Evolutionary conservation across 2,888 invertebrate species (phyloP), one percentile per base, ranked within the genome.

Genomic region (Chromoteleia sp.): DNA sequence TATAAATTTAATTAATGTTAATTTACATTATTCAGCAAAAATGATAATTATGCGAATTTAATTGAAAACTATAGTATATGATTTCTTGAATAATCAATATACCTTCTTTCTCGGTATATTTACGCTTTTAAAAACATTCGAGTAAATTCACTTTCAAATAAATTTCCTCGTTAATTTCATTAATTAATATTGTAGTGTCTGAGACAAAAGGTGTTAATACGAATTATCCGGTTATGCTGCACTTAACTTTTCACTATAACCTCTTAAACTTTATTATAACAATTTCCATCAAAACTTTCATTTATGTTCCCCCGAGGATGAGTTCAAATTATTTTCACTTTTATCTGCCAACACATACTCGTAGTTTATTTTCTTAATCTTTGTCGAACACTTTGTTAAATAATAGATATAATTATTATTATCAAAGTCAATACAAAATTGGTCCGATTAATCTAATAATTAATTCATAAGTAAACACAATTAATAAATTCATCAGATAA

Each of bases 161-260:
- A 58, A 21, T 58, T 19, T 10, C 45, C 21, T 2, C 7, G 21
- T 10, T 45, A 45, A 45, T 45, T 45, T 10, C 12, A 39, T 58
- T 39, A 25, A 39, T 59, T 63, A 45, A 19, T 33, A 30, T 45
- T 63, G 61, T 30, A 15, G 30, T 39, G 8, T 3, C 7, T 14
- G 25, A 21, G 58, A 43, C 17, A 63, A 45, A 63, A 41, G 33
- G 56, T 33, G 61, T 30, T 63, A 65, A 50, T 50, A 50, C 25
- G 50, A 50, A 65, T 65, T 48, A 65, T 65, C 15, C 36, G n/a
- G 15, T 25, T 25, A 65, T 21, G 14, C 36, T 50, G 63, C 63
- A 65, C 50, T 65, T 65, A 65, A 65, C 48, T 65, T 65, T 65
- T 48, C 48, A 30, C 63, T 50, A 65, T 17, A 65, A 65, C 63